Evolutionary conservation across 2,113 vertebrate species (phyloP).

Genomic region (Zingel zingel): DNA sequence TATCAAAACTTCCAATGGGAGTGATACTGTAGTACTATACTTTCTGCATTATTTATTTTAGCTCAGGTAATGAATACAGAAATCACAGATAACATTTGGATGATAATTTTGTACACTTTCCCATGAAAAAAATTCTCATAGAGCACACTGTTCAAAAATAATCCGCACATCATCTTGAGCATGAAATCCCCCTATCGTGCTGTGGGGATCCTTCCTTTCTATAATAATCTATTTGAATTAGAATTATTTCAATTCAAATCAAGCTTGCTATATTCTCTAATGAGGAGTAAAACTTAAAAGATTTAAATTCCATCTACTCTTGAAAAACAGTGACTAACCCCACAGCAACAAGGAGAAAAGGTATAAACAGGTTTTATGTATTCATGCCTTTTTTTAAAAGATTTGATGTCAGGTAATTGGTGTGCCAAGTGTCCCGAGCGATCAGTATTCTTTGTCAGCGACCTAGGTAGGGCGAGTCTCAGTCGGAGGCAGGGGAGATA

Average conservation of each 20-base stretch:
- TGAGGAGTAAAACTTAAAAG: not conserved
- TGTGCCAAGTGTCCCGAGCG: not conserved
- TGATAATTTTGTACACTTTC: not conserved
- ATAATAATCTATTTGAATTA: slow-evolving; percentile 15
- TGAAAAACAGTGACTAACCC: not conserved
- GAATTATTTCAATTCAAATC: slow-evolving; percentile 1
- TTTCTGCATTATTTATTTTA: not conserved
- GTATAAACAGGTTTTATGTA: slow-evolving; percentile 12
- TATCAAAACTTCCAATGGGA: not conserved
- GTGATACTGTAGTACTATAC: not conserved
- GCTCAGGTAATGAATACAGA: not conserved
- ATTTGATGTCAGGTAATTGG: slow-evolving; percentile 50
- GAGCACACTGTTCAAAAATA: not conserved
- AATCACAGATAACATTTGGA: not conserved
- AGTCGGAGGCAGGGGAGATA: slow-evolving; percentile 31
- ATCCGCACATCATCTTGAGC: not conserved
- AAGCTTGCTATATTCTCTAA: not conserved
- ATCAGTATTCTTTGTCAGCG: slow-evolving; percentile 49
- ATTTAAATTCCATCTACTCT: slow-evolving; percentile 19
- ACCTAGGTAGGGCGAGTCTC: slow-evolving; percentile 24
- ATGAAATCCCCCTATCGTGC: slow-evolving; percentile 2
- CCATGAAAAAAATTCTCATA: not conserved
- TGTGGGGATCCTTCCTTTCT: slow-evolving; percentile 7
- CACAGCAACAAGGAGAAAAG: not conserved
- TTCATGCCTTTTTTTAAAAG: slow-evolving; percentile 25